Evolutionary conservation across 2,797 vertebrate genomes (phyloP).

Genomic region (Decapterus maruadsi): DNA sequence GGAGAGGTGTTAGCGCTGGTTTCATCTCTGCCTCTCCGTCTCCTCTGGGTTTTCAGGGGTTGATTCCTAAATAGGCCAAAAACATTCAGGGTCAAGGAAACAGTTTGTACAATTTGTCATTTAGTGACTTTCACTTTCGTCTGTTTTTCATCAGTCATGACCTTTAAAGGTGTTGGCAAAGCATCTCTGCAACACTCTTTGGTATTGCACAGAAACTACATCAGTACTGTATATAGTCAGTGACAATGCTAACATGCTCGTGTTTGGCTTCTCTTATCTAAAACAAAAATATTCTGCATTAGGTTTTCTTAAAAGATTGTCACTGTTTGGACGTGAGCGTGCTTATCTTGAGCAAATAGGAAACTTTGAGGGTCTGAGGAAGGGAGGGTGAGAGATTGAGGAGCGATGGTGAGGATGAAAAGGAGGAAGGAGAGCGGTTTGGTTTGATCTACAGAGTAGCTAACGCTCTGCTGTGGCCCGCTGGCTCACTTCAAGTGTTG

Average conservation of each 20-base stretch:
- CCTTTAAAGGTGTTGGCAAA: no score
- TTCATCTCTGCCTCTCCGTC: background rate
- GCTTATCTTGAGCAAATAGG: background rate
- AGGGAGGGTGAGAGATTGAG: background rate
- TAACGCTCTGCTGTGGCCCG: conserved; percentile 5
- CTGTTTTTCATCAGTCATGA: no score
- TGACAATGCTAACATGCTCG: background rate
- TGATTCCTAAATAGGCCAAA: no score
- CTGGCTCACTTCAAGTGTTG: background rate
- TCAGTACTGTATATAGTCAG: no score
- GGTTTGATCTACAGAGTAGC: background rate
- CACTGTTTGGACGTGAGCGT: background rate
- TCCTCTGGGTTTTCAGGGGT: background rate
- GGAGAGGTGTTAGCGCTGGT: background rate
- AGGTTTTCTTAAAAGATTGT: background rate
- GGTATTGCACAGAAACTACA: no score
- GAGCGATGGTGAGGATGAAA: background rate
- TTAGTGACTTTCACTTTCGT: no score
- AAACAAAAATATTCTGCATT: background rate
- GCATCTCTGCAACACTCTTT: no score
- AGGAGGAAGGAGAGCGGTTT: background rate
- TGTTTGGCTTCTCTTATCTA: background rate
- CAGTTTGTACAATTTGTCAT: background rate
- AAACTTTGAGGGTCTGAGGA: background rate
- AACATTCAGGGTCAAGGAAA: background rate